Percentiles rank a stretch among this genome's conserved stretches.
phyloP scores from a whole-genome alignment of 2,113 vertebrate species.

The Ardeotis arabs region DNA sequence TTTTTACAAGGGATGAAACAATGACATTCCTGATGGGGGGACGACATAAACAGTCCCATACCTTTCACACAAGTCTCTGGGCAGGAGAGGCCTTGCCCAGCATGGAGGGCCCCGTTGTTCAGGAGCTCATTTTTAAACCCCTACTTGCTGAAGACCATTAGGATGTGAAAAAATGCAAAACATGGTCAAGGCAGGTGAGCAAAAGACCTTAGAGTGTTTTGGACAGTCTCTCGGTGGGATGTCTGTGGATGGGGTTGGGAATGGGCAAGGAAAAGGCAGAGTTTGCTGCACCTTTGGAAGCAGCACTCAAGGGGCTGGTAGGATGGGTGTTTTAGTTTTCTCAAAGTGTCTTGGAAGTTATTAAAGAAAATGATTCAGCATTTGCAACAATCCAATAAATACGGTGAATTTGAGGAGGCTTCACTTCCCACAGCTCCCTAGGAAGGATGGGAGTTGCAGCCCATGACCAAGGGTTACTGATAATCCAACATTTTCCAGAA shows the following conservation, averaged over 20 bases:
- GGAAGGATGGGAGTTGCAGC: not conserved
- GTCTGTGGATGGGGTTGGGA: fast-evolving
- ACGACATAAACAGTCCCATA: not conserved
- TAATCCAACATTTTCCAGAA: not conserved
- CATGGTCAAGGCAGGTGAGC: fast-evolving
- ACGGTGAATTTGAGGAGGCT: not conserved
- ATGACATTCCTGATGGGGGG: not conserved
- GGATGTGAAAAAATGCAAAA: not conserved
- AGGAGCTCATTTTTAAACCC: not conserved
- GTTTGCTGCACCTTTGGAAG: not conserved
- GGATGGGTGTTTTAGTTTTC: not conserved
- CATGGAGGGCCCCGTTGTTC: too few relatives aligned
- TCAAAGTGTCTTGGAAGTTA: too few relatives aligned
- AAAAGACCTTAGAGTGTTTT: not conserved
- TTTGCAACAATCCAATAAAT: not conserved
- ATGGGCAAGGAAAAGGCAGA: not conserved
- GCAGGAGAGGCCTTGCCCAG: not conserved
- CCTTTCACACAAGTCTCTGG: not conserved
- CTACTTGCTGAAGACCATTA: not conserved
- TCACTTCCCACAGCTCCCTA: not conserved
- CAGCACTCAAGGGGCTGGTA: not conserved
- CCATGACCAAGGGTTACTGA: not conserved
- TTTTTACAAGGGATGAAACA: not conserved
- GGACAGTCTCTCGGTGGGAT: not conserved
- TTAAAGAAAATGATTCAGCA: not conserved